Evolutionary conservation across 2,113 vertebrate species (phyloP).

Genomic region (Atlantisia rogersi): DNA sequence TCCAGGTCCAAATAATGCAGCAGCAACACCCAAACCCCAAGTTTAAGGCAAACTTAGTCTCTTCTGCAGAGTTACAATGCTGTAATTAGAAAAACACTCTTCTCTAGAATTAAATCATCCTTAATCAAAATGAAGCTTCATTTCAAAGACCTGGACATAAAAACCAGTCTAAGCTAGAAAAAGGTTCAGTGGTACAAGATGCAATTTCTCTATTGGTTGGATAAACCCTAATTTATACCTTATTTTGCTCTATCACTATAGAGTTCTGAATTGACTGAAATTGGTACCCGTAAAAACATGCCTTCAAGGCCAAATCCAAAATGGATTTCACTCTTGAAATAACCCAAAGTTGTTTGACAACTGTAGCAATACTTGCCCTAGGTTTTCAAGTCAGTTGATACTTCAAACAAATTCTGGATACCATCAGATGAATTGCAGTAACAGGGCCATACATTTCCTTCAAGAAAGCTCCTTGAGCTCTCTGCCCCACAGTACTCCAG

Average conservation of each 20-base stretch:
- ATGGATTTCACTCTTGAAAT: not conserved
- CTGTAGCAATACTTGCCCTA: not conserved
- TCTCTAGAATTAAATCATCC: not conserved
- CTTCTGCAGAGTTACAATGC: not conserved
- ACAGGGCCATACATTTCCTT: not conserved
- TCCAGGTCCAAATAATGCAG: not conserved
- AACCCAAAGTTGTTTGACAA: not conserved
- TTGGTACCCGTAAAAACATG: not conserved
- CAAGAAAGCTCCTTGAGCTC: not conserved
- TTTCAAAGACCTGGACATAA: not conserved
- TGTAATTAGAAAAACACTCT: not conserved
- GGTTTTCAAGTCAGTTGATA: not conserved
- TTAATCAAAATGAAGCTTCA: not conserved
- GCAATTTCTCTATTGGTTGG: rapidly evolving
- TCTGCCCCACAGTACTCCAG: not conserved
- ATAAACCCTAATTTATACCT: not conserved
- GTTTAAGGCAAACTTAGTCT: not conserved
- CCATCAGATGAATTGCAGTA: not conserved
- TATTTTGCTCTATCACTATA: not conserved
- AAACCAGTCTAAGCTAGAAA: not conserved
- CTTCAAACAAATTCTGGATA: not conserved
- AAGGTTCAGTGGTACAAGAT: not conserved
- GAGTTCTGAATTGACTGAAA: not conserved
- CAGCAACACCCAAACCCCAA: not conserved
- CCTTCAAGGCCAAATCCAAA: not conserved